phyloP scores from a whole-genome alignment of 2,113 vertebrate species.

The Heterotis niloticus region DNA sequence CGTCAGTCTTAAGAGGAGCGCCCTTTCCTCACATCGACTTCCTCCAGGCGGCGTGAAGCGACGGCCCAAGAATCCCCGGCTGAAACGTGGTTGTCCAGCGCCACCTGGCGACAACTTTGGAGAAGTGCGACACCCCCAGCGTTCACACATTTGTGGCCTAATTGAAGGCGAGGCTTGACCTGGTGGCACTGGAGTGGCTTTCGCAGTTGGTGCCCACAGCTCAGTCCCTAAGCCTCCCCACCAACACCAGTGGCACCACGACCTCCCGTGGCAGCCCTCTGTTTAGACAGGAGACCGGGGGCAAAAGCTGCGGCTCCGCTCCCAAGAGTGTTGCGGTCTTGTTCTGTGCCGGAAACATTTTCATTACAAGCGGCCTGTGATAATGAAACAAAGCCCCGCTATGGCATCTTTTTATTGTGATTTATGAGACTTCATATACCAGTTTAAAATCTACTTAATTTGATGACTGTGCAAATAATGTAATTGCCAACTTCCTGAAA shows the following conservation, averaged over 20 bases:
- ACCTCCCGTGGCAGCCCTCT: no score
- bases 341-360: neutral
- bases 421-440: neutral
- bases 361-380: neutral
- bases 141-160: neutral
- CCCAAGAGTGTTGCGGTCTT: neutral
- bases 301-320: neutral
- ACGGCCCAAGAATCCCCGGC: neutral
- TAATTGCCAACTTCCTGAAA: slow-evolving; percentile 32
- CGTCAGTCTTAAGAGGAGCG: no score
- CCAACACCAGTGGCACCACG: no score
- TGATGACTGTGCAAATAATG: slow-evolving; percentile 31
- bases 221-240: no score
- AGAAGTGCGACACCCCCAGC: neutral
- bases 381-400: slow-evolving; percentile 4
- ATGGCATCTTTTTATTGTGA: neutral
- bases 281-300: no score
- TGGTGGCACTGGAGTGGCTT: no score
- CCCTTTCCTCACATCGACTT: no score
- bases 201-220: no score
- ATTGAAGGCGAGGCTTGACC: neutral
- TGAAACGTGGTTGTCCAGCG: neutral
- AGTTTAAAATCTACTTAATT: slow-evolving; percentile 27
- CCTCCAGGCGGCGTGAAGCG: no score
- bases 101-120: neutral